phyloP scores from a whole-genome alignment of 2,113 vertebrate species.

The Aplodontia rufa region DNA sequence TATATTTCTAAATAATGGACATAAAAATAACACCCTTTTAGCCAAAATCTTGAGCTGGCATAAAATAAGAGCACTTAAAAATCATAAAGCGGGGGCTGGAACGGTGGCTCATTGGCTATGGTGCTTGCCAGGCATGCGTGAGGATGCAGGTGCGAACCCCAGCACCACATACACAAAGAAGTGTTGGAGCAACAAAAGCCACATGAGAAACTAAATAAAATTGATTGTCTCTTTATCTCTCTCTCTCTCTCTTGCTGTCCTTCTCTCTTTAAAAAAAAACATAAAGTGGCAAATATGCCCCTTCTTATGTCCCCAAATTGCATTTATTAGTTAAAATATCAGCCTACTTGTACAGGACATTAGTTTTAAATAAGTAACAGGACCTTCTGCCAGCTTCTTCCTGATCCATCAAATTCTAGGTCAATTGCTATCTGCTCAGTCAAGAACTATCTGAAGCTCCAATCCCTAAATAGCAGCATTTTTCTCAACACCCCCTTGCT shows the following conservation, averaged over 20 bases:
- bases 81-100: neutral
- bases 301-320: neutral
- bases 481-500: fast-evolving
- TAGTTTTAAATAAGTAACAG: fast-evolving
- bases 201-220: too few species aligned
- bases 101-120: too few species aligned
- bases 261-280: too few species aligned
- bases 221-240: too few species aligned
- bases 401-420: neutral
- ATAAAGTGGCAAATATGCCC: neutral
- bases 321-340: neutral
- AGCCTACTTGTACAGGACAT: neutral
- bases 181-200: too few species aligned
- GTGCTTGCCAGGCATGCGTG: too few species aligned
- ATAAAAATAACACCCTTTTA: neutral
- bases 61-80: neutral
- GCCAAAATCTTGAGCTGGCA: neutral
- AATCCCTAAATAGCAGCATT: neutral
- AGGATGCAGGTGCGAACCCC: too few species aligned
- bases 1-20: neutral
- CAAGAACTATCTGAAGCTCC: neutral
- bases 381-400: neutral
- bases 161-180: too few species aligned
- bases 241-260: too few species aligned
- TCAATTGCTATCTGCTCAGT: fast-evolving